Conservation (phyloP, 2,888 invertebrate genomes). For the Leptodirus hochenwartii region DNA sequence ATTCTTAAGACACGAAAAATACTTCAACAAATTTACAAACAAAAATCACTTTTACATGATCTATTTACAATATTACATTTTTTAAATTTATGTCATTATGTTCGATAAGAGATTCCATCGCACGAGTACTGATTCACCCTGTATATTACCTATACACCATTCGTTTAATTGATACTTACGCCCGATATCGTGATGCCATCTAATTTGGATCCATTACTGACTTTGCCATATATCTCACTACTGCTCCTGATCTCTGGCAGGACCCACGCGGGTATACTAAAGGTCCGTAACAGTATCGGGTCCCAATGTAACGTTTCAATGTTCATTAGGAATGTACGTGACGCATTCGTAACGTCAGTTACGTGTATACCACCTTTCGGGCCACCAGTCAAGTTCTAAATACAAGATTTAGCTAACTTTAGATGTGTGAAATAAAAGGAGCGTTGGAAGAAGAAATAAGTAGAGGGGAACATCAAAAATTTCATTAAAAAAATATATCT, state of each 20-base stretch:
- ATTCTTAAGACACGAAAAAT: too few relatives aligned
- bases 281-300: slow-evolving; percentile 64
- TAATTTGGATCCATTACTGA: slow-evolving; percentile 40
- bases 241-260: slow-evolving; percentile 82
- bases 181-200: slow-evolving; percentile 73
- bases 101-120: too few relatives aligned
- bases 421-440: too few relatives aligned
- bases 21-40: too few relatives aligned
- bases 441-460: neutral
- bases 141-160: too few relatives aligned
- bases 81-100: too few relatives aligned
- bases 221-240: slow-evolving; percentile 77
- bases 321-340: slow-evolving; percentile 92
- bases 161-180: slow-evolving; percentile 36
- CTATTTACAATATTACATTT: too few relatives aligned
- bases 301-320: slow-evolving; percentile 78
- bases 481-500: too few relatives aligned
- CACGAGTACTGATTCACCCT: too few relatives aligned
- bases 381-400: slow-evolving; percentile 52
- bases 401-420: too few relatives aligned
- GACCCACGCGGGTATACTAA: slow-evolving; percentile 64
- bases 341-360: slow-evolving; percentile 95
- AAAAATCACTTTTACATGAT: too few relatives aligned
- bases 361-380: slow-evolving; percentile 48
- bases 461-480: too few relatives aligned